Conservation (phyloP, 2,888 invertebrate species). For the Taphrorychus bicolor region DNA sequence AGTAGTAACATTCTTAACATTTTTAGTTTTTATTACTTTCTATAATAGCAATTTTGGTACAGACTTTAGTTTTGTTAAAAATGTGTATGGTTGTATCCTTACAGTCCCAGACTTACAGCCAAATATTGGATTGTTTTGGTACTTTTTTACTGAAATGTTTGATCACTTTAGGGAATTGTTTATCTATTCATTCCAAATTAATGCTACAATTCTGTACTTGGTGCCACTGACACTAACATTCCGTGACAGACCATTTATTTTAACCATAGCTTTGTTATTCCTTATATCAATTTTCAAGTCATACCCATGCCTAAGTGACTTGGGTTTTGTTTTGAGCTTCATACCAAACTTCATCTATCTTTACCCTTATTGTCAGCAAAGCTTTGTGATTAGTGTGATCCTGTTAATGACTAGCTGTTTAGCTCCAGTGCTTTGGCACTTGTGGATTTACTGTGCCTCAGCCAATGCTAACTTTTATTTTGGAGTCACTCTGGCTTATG, state of each 20-base stretch:
- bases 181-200: slow-evolving; percentile 96
- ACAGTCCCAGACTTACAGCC: slow-evolving; percentile 93
- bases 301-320: slow-evolving; percentile 95
- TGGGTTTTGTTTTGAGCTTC: slow-evolving; percentile 88
- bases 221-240: slow-evolving; percentile 85
- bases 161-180: slow-evolving; percentile 97
- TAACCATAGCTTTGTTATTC: slow-evolving; percentile 80
- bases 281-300: slow-evolving; percentile 93
- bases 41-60: slow-evolving; percentile 44
- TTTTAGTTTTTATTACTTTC: slow-evolving; percentile 39
- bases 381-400: slow-evolving; percentile 90
- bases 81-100: slow-evolving; percentile 68
- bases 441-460: slow-evolving; percentile 98
- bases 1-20: slow-evolving; percentile 44
- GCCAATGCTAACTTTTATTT: slow-evolving; percentile 99
- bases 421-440: slow-evolving; percentile 95
- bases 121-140: slow-evolving; percentile 98
- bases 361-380: slow-evolving; percentile 83
- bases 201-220: slow-evolving; percentile 89
- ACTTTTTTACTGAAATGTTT: slow-evolving; percentile 99
- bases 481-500: slow-evolving; percentile 94
- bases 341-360: slow-evolving; percentile 92
- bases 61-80: slow-evolving; percentile 65
- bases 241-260: slow-evolving; percentile 78
- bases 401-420: slow-evolving; percentile 88